Conservation (phyloP, 2,797 vertebrate species). For the Calcarius lapponicus region DNA sequence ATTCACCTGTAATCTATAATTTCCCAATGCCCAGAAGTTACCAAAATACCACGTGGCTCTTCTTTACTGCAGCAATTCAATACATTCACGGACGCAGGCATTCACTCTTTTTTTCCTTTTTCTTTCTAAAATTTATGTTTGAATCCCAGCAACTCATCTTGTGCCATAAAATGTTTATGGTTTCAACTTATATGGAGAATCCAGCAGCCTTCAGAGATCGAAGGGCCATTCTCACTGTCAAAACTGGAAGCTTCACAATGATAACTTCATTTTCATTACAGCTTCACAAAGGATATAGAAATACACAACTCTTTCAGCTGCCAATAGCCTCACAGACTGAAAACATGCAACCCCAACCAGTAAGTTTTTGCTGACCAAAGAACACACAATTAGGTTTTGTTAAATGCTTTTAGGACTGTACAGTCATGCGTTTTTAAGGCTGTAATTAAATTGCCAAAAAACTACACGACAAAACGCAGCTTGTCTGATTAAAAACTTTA, state of each 20-base stretch:
- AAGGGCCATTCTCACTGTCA: slow-evolving; percentile 31
- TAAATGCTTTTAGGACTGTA: background rate
- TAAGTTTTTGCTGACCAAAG: background rate
- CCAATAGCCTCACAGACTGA: background rate
- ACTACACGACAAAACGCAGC: background rate
- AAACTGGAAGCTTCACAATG: slow-evolving; percentile 16
- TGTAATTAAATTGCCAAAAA: background rate
- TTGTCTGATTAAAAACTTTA: background rate
- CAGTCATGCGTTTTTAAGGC: background rate
- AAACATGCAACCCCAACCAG: background rate
- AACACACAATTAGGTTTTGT: background rate
- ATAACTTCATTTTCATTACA: slow-evolving; percentile 39
- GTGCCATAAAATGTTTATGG: slow-evolving; percentile 14
- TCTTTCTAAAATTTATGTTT: slow-evolving; percentile 33
- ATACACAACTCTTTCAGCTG: background rate
- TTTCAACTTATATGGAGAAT: slow-evolving; percentile 32
- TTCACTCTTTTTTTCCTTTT: background rate
- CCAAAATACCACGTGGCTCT: background rate
- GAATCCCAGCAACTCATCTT: slow-evolving; percentile 24
- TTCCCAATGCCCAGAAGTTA: background rate
- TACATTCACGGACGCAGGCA: background rate
- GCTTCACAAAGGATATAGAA: background rate
- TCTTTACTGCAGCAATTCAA: background rate
- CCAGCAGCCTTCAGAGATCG: slow-evolving; percentile 19
- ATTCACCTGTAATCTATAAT: background rate